phyloP scores from a whole-genome alignment of 2,888 invertebrate genomes.

The Thereva unica region DNA sequence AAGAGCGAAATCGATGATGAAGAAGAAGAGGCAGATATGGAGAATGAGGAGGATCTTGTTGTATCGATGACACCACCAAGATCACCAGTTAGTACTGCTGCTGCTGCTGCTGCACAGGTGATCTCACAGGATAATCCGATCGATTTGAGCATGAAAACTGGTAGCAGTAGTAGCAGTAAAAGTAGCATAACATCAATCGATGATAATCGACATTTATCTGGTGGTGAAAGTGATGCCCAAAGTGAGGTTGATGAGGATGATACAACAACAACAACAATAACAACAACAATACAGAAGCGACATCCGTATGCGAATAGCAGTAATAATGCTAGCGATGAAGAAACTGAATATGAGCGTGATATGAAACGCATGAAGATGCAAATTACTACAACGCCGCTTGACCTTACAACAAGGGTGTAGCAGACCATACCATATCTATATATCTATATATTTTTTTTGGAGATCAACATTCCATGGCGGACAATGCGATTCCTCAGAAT shows the following conservation, averaged over 20 bases:
- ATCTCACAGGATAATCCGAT: conserved; percentile 74
- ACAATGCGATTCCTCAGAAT: no score
- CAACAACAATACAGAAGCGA: conserved; percentile 45
- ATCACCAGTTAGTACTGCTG: no score
- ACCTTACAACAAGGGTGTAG: conserved; percentile 71
- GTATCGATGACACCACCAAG: conserved; percentile 64
- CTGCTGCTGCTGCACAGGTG: conserved; percentile 51
- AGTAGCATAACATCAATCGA: conserved; percentile 46
- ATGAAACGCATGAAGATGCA: conserved; percentile 62
- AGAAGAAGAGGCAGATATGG: conserved; percentile 60
- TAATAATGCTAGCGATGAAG: conserved; percentile 61
- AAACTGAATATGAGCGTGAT: conserved; percentile 60
- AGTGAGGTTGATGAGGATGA: conserved; percentile 44
- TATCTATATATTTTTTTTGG: background rate
- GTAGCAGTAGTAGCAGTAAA: conserved; percentile 59
- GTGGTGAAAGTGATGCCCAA: conserved; percentile 40
- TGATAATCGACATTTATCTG: conserved; percentile 49
- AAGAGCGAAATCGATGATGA: conserved; percentile 45
- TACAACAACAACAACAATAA: conserved; percentile 45
- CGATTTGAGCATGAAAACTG: conserved; percentile 76
- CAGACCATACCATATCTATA: background rate
- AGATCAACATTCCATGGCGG: no score
- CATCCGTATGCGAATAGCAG: conserved; percentile 47
- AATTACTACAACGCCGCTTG: conserved; percentile 51
- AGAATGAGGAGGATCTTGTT: conserved; percentile 57